Evolutionary conservation across 2,888 invertebrate genomes (phyloP), one percentile per base, ranked within the genome.

Genomic region (Homarus gammarus): DNA sequence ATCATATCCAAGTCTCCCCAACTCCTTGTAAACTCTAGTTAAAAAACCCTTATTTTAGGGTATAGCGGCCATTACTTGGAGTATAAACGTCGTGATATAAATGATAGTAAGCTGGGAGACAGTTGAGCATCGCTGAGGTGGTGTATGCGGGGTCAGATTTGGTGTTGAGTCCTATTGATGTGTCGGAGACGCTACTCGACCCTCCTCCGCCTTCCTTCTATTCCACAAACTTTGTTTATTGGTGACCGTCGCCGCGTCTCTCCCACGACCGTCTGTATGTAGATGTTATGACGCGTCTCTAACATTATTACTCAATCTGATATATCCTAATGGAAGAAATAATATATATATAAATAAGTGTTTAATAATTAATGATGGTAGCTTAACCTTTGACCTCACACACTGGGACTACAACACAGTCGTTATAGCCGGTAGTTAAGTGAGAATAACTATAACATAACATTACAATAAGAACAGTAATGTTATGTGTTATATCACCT

Each of bases 81-180:
- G 27, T 2, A 12, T 15, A 27, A 3, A 12, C 22, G 56, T 22
- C 1, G 22, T 15, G 56, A 15, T 0, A 0, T 15, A 0, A 0
- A 22, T 56, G 56, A 0, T 56, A 0, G 0, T 15, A 1, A 0
- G 56, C 12, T 1, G 1, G 1, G 56, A 15, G 56, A 12, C 22
- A 56, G 10, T 22, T 56, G 10, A 44, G 44, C 44, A 44, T 5
- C 44, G 5, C 44, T 44, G 44, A 44, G 56, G 56, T 12, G 44
- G 8, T 12, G 68, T 27, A n/a, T 68, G 68, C 12, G 33, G 68
- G 68, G 27, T 44, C 2, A 33, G 68, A 68, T 68, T 68, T 33
- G 22, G 18, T n/a, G 68, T 12, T 68, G 33, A 68, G n/a, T 72
- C 72, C 72, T 72, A 72, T 72, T 72, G 72, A 72, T 72, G 72